Percentiles rank a stretch among this genome's conserved stretches.
Evolutionary conservation across 2,113 vertebrate genomes (phyloP).

Genomic region (Pterocles orientalis): DNA sequence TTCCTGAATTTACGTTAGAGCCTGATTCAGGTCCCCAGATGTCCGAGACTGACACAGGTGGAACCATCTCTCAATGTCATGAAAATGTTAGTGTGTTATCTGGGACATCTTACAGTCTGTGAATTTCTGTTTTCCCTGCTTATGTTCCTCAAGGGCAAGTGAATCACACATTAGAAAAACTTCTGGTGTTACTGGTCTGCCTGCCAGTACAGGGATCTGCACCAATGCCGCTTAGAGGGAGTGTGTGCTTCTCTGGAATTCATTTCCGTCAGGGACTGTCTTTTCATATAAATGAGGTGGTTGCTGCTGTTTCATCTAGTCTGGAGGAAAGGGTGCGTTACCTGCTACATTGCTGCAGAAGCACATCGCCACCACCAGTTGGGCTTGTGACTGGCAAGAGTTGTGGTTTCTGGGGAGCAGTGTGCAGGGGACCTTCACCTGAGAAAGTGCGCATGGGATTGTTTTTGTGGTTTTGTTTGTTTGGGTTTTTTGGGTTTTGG

Average conservation of each 20-base stretch:
- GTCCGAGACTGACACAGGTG: accelerated
- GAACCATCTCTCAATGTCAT: neutral
- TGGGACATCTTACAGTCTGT: accelerated
- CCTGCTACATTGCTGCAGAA: neutral
- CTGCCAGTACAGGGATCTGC: neutral
- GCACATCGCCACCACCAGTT: accelerated
- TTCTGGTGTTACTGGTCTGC: neutral
- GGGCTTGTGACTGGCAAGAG: neutral
- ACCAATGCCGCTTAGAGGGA: neutral
- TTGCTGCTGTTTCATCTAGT: neutral
- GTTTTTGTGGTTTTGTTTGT: no score
- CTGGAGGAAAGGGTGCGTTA: neutral
- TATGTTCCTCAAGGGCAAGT: neutral
- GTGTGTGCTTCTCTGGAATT: neutral
- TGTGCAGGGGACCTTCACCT: accelerated
- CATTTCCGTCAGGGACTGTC: neutral
- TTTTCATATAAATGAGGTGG: neutral
- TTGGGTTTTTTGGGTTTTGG: no score
- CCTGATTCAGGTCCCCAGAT: neutral
- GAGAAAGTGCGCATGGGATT: no score
- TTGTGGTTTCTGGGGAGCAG: neutral
- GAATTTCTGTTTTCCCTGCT: neutral
- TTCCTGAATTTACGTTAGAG: neutral
- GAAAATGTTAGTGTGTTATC: neutral
- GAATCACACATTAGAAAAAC: accelerated